Percentiles rank a stretch among this genome's conserved stretches.
These are phyloP conservation scores for Ephestia elutella DNA, from an alignment of 1,140 invertebrate species.

Conservation along the genomic window DNA sequence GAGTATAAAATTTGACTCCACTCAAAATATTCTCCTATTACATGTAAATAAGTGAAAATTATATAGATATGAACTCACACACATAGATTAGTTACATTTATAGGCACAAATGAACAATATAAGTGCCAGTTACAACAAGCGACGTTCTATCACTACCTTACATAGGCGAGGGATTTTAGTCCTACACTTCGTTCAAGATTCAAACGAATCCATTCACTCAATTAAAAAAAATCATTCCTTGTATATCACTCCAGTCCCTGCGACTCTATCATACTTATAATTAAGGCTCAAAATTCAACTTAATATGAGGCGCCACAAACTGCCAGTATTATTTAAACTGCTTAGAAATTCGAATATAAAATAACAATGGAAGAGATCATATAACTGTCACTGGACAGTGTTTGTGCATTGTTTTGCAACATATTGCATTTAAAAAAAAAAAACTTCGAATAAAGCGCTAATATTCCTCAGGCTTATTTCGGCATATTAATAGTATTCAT, in stretches of 20 bases:
- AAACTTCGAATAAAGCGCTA: background rate
- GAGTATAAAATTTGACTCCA: constrained; percentile 52
- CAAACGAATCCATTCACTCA: constrained; percentile 5
- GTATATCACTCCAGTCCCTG: constrained; percentile 3
- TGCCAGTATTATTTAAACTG: constrained; percentile 8
- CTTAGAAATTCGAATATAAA: background rate
- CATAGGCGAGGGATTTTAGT: constrained; percentile 54
- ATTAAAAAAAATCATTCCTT: background rate
- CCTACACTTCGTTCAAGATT: constrained; percentile 37
- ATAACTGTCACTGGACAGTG: background rate
- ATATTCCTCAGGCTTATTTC: background rate
- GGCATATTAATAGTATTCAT: too few species aligned
- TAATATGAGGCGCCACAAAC: constrained; percentile 7
- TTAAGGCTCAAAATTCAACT: constrained; percentile 5
- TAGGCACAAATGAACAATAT: constrained; percentile 63
- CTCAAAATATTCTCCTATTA: constrained; percentile 45
- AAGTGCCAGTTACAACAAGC: constrained; percentile 38
- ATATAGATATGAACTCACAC: constrained; percentile 25
- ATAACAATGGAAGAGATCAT: constrained; percentile 10
- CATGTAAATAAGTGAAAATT: constrained; percentile 35
- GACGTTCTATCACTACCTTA: constrained; percentile 35
- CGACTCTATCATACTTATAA: constrained; percentile 5
- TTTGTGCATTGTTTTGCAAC: constrained; percentile 10
- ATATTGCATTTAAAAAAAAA: background rate
- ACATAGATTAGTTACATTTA: constrained; percentile 35